Evolutionary conservation across 1,140 invertebrate genomes (phyloP).

Genomic region (Micrasema minimum): DNA sequence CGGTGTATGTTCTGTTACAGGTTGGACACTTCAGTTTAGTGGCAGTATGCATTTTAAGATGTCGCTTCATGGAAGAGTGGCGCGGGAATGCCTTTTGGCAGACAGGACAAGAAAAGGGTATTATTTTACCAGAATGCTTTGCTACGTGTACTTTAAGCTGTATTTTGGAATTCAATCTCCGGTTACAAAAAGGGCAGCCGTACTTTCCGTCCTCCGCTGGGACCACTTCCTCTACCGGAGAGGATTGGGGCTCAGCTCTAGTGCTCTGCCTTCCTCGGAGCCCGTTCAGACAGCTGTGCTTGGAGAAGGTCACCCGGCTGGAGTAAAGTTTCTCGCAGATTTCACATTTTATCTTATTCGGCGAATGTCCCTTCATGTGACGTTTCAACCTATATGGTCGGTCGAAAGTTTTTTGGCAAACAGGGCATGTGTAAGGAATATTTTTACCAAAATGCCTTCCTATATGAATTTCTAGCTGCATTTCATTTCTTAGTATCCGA

Average conservation of each 20-base stretch:
- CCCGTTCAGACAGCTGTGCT: too few relatives aligned
- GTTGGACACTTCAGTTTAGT: background rate
- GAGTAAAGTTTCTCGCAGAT: background rate
- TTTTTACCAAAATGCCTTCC: background rate
- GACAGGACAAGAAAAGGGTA: conserved; percentile 4
- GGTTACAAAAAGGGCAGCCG: background rate
- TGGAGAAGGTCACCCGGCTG: background rate
- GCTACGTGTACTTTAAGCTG: conserved; percentile 17
- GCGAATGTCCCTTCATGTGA: too few relatives aligned
- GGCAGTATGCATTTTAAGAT: background rate
- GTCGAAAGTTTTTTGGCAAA: background rate
- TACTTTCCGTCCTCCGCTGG: background rate
- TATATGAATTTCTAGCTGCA: too few relatives aligned
- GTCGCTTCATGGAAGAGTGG: conserved; percentile 6
- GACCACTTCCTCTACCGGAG: background rate
- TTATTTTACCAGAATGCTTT: conserved; percentile 9
- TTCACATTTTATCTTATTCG: background rate
- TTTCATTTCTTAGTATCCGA: too few relatives aligned
- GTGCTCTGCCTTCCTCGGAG: background rate
- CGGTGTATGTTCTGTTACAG: conserved; percentile 9
- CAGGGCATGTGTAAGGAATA: background rate
- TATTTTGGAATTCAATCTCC: background rate
- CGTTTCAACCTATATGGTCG: too few relatives aligned
- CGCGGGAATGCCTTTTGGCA: conserved; percentile 13
- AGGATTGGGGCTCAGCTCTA: background rate